Base-by-base conservation (phyloP, 1,140 invertebrate genomes). In the Augochlora pura region DNA sequence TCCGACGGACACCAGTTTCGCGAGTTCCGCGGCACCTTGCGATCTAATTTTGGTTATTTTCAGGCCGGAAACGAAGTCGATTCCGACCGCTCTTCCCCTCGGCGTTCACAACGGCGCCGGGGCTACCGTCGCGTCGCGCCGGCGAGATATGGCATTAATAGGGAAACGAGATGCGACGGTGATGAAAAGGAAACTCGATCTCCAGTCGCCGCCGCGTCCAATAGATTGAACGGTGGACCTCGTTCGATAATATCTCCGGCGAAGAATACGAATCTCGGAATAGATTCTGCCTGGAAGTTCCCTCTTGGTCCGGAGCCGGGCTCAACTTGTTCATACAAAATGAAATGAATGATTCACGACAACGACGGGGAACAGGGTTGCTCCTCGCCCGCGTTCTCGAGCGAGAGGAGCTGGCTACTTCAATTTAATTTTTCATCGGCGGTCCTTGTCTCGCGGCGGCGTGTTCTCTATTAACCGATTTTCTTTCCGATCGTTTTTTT, bases 271-370 rank as follows among this genome's bases (percentile, higher is more conserved):
- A 66, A 66, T 76, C 73, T 38, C 64, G 9, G 52, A 42, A 76
- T 23, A 32, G 52, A 52, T 59, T 38, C 67, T 27, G 23, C 38
- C 64, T 60, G 71, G 52, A 64, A 74, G 38, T 74, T 74, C 49
- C 27, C 42, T 25, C 21, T 25, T 0, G 67, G 32, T 60, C 38
- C 64, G 42, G 38, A 57, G 54, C 0, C 21, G 75, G 39, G 32
- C 32, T 49, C 75, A 38, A 14, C 39, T 60, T 39, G 54, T 63
- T 46, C 42, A 46, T 25, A n/a, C 54, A 9, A 14, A 49, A 54
- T 18, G 64, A 81, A 69, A 74, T 42, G 64, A 81, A 82, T 82
- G 38, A 82, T 74, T 81, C 74, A 46, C 49, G 49, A 54, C 6
- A 25, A 64, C n/a, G 25, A 49, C 18, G 49, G 74, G 57, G 38